Conservation (phyloP, 1,140 invertebrate species). For the Ips nitidus region DNA sequence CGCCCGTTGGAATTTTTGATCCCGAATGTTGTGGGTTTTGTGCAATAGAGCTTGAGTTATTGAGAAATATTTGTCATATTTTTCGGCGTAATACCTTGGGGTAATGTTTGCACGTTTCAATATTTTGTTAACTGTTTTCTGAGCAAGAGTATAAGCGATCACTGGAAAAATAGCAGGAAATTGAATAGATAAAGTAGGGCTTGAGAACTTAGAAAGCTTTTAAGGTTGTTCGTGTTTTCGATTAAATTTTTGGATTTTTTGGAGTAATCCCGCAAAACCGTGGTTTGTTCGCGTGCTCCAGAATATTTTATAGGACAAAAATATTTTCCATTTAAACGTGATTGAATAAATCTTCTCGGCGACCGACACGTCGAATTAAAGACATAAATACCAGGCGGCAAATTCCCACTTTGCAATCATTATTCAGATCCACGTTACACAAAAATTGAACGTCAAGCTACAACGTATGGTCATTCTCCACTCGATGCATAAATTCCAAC, state of each 20-base stretch:
- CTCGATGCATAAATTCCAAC: not conserved
- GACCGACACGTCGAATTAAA: not conserved
- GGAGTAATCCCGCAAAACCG: not conserved
- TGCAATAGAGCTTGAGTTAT: slow-evolving; percentile 13
- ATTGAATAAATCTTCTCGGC: not conserved
- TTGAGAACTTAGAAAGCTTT: slow-evolving; percentile 1
- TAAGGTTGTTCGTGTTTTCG: slow-evolving; percentile 7
- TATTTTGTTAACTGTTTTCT: no score
- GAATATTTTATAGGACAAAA: slow-evolving; percentile 6
- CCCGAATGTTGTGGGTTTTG: slow-evolving; percentile 1
- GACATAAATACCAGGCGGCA: not conserved
- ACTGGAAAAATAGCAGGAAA: no score
- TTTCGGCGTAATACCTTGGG: no score
- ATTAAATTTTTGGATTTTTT: slow-evolving; percentile 14
- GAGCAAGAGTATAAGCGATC: no score
- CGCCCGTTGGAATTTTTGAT: slow-evolving; percentile 16
- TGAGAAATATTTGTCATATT: slow-evolving; percentile 1
- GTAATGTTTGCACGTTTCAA: no score
- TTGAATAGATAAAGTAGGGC: slow-evolving; percentile 1
- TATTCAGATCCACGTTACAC: not conserved
- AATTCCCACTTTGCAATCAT: not conserved
- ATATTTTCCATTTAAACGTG: not conserved
- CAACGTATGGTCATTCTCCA: not conserved
- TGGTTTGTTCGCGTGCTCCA: not conserved
- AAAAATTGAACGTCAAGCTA: not conserved